phyloP scores from a whole-genome alignment of 2,113 vertebrate genomes.

The Calyptomena viridis region DNA sequence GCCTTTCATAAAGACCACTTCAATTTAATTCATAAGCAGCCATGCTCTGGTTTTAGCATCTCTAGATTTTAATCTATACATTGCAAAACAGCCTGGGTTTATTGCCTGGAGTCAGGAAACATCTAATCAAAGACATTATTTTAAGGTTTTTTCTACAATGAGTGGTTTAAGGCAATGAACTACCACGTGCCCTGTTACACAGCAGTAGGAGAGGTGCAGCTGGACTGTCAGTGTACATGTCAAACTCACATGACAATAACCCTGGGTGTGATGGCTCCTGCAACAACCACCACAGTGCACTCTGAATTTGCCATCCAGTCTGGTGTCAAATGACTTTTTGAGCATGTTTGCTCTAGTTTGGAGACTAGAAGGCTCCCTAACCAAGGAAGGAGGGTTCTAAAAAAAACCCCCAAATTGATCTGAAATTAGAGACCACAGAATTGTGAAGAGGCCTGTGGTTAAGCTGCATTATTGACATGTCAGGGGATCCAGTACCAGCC shows the following conservation, averaged over 20 bases:
- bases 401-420: accelerated
- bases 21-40: not conserved
- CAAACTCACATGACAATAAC: not conserved
- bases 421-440: not conserved
- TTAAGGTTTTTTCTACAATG: not conserved
- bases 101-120: not conserved
- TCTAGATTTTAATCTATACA: not conserved
- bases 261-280: too few relatives aligned
- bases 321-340: not conserved
- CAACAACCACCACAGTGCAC: not conserved
- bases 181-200: not conserved
- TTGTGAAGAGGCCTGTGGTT: not conserved
- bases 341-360: not conserved
- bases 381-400: not conserved
- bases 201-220: not conserved
- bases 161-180: not conserved
- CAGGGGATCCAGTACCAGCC: not conserved
- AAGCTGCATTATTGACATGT: not conserved
- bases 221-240: accelerated
- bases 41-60: not conserved
- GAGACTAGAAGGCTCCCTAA: not conserved
- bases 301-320: not conserved
- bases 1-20: not conserved
- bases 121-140: not conserved
- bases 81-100: not conserved